Percentiles rank a stretch among this genome's conserved stretches.
phyloP scores from a whole-genome alignment of 2,797 vertebrate species.

The Odontamblyopus lacepedii region DNA sequence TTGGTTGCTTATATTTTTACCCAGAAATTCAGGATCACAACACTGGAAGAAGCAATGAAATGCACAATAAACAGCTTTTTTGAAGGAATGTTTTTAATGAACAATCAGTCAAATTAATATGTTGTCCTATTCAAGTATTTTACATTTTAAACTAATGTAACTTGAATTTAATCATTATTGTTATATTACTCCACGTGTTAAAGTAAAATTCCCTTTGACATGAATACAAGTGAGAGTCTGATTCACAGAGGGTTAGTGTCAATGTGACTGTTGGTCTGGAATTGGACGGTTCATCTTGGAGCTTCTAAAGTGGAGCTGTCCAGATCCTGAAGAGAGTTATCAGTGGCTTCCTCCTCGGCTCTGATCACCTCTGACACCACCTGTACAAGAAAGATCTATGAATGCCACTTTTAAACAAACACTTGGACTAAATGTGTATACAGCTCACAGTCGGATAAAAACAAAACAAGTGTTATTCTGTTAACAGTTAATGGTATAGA shows the following conservation, averaged over 20 bases:
- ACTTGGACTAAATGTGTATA: too few relatives aligned
- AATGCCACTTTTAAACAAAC: too few relatives aligned
- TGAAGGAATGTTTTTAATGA: slow-evolving; percentile 9
- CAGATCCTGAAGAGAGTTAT: slow-evolving; percentile 41
- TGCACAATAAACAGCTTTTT: slow-evolving; percentile 18
- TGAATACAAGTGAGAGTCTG: neutral
- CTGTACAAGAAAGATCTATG: slow-evolving; percentile 37
- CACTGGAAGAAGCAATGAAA: too few relatives aligned
- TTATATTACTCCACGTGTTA: neutral
- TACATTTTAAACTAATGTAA: neutral
- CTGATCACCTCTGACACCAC: slow-evolving; percentile 60
- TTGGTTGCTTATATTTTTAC: too few relatives aligned
- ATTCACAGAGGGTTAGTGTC: neutral
- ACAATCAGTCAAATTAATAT: neutral
- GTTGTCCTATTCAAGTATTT: neutral
- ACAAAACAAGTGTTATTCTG: too few relatives aligned
- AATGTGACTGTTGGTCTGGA: neutral
- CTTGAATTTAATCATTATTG: neutral
- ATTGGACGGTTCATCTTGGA: slow-evolving; percentile 52
- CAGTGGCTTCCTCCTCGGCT: slow-evolving; percentile 50
- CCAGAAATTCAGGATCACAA: too few relatives aligned
- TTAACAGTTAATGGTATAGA: too few relatives aligned
- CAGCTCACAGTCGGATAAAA: too few relatives aligned
- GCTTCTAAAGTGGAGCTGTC: slow-evolving; percentile 38
- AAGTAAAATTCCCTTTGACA: neutral